Evolutionary conservation across 2,113 vertebrate species (phyloP), one percentile per base, ranked within the genome.

Genomic region (Oreochromis tanganicae): DNA sequence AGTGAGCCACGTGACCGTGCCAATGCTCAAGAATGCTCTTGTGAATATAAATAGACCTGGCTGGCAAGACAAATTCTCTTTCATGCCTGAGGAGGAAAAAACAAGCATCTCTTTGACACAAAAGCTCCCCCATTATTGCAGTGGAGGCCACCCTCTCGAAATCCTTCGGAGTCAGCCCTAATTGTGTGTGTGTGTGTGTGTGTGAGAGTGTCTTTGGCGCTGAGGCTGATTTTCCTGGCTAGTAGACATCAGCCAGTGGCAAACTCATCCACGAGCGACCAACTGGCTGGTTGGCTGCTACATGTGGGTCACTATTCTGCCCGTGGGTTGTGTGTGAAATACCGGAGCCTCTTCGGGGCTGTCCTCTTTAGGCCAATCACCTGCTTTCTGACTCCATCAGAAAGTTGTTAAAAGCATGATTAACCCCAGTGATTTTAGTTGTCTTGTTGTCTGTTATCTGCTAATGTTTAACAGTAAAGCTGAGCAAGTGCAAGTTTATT

Each of bases 21-120:
- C 93, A 95, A 94, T 92, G 90, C 92, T 92, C 84, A 94, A 94
- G 94, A 94, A 95, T 95, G 92, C 91, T 94, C 93, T 93, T 90
- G 91, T 94, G 94, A 93, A 95, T 95, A 95, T 94, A 95, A 95
- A 95, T 95, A 95, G 94, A 93, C 85, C 92, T 90, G 86, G 90
- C 85, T 91, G 88, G 93, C 87, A 93, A 93, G 92, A 91, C 91
- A 87, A 94, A 95, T 96, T 95, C 73, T 46, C 92, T 95, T 94
- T 95, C 93, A 93, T 94, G 93, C 91, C 92, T 71, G 73, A 94
- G 93, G 89, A 95, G 87, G 88, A 91, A 87, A 92, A 95, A 94
- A 92, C 93, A 95, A 93, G 91, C 88, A 88, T 94, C 90, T 92
- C 92, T 95, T 94, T 95, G 89, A 94, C 93, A 94, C 91, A 94